A percentile compares a stretch with the other conserved stretches of the same genome.
Conservation (phyloP, 2,797 vertebrate genomes). For the Benthosema pterotum region DNA sequence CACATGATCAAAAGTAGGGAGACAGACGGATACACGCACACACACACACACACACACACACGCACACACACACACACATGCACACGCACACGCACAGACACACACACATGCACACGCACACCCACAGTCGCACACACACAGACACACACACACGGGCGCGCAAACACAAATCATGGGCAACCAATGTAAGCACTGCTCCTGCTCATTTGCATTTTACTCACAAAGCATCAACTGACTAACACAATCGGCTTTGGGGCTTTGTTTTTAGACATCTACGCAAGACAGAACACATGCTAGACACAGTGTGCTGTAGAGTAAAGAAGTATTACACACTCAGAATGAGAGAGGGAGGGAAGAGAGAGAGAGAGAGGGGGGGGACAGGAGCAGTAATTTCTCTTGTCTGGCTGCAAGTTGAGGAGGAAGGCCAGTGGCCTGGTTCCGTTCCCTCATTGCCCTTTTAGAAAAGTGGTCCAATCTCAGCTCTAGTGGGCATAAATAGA, state of each 20-base stretch:
- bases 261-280: slow-evolving; percentile 58
- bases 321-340: not conserved
- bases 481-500: slow-evolving; percentile 78
- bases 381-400: slow-evolving; percentile 32
- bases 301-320: not conserved
- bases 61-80: slow-evolving; percentile 4
- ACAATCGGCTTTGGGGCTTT: slow-evolving; percentile 72
- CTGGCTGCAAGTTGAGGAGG: slow-evolving; percentile 40
- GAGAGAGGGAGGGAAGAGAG: slow-evolving; percentile 21
- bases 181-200: slow-evolving; percentile 76
- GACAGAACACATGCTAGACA: slow-evolving; percentile 41
- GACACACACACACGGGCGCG: slow-evolving; percentile 27
- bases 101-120: not conserved
- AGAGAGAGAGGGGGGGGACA: slow-evolving; percentile 42
- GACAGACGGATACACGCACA: slow-evolving; percentile 40
- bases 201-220: slow-evolving; percentile 76
- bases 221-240: slow-evolving; percentile 67
- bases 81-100: not conserved
- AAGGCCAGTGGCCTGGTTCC: slow-evolving; percentile 44
- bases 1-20: slow-evolving; percentile 76
- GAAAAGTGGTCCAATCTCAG: slow-evolving; percentile 79
- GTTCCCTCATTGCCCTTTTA: slow-evolving; percentile 50
- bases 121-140: too few species aligned
- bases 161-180: slow-evolving; percentile 56
- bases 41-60: slow-evolving; percentile 17